A percentile compares a stretch with the other conserved stretches of the same genome.
phyloP scores from a whole-genome alignment of 1,140 invertebrate genomes.

The Arion vulgaris region DNA sequence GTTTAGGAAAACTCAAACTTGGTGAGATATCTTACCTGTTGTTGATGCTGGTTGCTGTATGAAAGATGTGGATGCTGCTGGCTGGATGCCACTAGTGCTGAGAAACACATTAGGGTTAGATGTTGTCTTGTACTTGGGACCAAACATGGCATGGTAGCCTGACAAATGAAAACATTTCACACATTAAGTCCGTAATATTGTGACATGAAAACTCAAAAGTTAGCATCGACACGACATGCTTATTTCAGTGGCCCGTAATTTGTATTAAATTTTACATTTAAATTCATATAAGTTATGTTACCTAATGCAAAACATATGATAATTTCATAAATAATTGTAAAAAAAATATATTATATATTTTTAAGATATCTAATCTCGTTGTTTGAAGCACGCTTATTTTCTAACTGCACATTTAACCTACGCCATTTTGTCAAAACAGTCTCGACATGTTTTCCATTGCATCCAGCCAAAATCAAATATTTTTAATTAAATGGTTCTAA shows the following conservation, averaged over 20 bases:
- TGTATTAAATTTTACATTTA: not conserved
- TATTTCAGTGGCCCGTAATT: not conserved
- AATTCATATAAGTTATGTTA: too few relatives aligned
- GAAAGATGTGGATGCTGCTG: slow-evolving; percentile 29
- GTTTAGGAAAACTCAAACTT: not conserved
- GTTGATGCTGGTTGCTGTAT: slow-evolving; percentile 33
- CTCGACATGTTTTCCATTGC: too few relatives aligned
- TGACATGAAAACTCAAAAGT: not conserved
- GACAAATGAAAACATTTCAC: slow-evolving; percentile 13
- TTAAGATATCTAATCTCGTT: too few relatives aligned
- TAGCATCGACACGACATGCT: too few relatives aligned
- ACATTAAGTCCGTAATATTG: not conserved
- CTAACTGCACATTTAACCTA: too few relatives aligned
- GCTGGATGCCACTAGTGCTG: slow-evolving; percentile 22
- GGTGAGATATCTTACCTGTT: not conserved
- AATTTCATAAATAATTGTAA: too few relatives aligned
- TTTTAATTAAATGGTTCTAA: too few relatives aligned
- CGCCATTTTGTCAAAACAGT: too few relatives aligned
- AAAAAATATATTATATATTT: too few relatives aligned
- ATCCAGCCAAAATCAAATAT: too few relatives aligned
- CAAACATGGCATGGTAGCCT: slow-evolving; percentile 60
- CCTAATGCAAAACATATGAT: too few relatives aligned
- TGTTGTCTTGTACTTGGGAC: slow-evolving; percentile 51
- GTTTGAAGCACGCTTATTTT: too few relatives aligned
- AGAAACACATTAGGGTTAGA: slow-evolving; percentile 47